phyloP scores from a whole-genome alignment of 2,888 invertebrate species.

The Stenichneumon culpator region DNA sequence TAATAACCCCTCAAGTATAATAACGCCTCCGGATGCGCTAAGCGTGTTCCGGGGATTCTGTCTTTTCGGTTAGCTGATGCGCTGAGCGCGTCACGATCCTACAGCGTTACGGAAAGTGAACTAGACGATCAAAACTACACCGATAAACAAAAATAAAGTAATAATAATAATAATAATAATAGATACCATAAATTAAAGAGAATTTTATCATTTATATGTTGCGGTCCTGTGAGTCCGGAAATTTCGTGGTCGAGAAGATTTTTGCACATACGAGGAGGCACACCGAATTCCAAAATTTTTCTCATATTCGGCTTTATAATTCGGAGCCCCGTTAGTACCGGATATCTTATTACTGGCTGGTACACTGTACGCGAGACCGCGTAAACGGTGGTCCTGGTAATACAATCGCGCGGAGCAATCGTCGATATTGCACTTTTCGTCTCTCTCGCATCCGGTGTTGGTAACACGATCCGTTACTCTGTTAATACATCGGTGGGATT shows the following conservation, averaged over 20 bases:
- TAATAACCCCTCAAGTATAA: too few relatives aligned
- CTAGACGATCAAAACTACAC: too few relatives aligned
- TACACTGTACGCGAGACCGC: not conserved
- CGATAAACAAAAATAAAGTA: too few relatives aligned
- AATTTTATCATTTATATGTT: not conserved
- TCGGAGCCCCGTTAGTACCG: not conserved
- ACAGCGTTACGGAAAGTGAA: too few relatives aligned
- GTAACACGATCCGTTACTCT: slow-evolving; percentile 6
- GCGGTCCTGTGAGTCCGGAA: not conserved
- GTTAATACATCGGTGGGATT: slow-evolving; percentile 27
- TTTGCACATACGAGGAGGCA: not conserved
- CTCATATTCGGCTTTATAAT: not conserved
- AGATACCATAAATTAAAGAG: not conserved
- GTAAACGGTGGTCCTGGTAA: slow-evolving; percentile 37
- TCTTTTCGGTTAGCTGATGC: too few relatives aligned
- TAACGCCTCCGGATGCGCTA: too few relatives aligned
- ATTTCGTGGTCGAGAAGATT: not conserved
- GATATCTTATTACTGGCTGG: not conserved
- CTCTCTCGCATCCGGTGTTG: slow-evolving; percentile 26
- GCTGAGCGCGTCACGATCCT: too few relatives aligned
- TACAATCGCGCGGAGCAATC: slow-evolving; percentile 47
- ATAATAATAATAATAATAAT: not conserved
- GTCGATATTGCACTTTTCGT: slow-evolving; percentile 35
- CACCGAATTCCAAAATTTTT: not conserved
- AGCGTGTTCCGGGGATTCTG: too few relatives aligned